Conservation (phyloP, 2,888 invertebrate species). For the Volucella inflata region DNA sequence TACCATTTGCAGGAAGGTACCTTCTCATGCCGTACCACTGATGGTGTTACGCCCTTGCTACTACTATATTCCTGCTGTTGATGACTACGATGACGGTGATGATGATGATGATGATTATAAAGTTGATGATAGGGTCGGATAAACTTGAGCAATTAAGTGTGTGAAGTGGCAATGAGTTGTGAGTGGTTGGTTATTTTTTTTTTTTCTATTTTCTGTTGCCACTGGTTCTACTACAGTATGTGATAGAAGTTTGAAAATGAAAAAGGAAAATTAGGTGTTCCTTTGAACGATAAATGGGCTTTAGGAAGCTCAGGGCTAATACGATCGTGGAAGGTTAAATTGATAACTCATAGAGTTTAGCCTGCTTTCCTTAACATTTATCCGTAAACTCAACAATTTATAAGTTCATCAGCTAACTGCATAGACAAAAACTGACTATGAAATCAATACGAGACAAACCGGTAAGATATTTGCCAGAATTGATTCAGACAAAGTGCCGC, state of each 20-base stretch:
- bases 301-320: no score
- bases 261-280: neutral
- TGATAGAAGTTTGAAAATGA: conserved; percentile 5
- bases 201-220: neutral
- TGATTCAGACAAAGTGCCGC: no score
- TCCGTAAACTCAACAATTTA: no score
- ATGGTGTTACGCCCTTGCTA: conserved; percentile 6
- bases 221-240: conserved; percentile 23
- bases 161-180: conserved; percentile 58
- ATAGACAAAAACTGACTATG: no score
- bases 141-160: conserved; percentile 64
- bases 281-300: no score
- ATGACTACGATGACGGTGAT: conserved; percentile 24
- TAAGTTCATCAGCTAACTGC: no score
- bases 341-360: no score
- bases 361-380: no score
- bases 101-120: conserved; percentile 51
- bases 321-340: no score
- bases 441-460: no score
- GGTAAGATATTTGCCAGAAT: no score
- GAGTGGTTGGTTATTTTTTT: conserved; percentile 24
- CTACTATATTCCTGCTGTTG: neutral
- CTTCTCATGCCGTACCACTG: conserved; percentile 14
- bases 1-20: neutral
- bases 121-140: conserved; percentile 61